phyloP scores from a whole-genome alignment of 2,888 invertebrate genomes.

The Branchipolynoe longqiensis region DNA sequence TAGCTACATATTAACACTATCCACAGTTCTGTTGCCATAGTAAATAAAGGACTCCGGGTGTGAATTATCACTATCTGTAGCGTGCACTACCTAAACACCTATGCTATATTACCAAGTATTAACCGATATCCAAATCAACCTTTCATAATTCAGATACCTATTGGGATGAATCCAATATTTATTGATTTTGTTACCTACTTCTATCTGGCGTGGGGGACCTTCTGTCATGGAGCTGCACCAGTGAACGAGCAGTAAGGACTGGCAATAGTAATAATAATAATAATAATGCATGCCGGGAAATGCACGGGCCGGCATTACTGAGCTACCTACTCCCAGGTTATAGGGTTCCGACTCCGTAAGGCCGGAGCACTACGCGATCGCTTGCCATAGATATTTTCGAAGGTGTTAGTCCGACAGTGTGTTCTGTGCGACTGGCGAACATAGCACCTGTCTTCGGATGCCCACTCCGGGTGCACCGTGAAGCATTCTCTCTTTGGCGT shows the following conservation, averaged over 20 bases:
- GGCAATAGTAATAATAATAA: constrained; percentile 7
- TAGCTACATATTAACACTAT: neutral
- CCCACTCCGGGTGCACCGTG: constrained; percentile 80
- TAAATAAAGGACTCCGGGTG: too few species aligned
- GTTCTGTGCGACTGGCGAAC: constrained; percentile 34
- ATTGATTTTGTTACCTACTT: too few species aligned
- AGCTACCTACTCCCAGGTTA: constrained; percentile 73
- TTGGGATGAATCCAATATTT: too few species aligned
- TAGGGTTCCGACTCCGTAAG: constrained; percentile 76
- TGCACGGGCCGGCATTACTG: neutral
- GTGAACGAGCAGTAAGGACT: neutral
- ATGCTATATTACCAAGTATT: too few species aligned
- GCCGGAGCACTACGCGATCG: constrained; percentile 78
- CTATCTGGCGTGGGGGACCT: neutral
- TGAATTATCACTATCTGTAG: too few species aligned
- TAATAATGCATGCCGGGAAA: too few species aligned
- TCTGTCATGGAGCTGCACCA: neutral
- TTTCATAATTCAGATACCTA: too few species aligned
- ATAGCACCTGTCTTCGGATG: constrained; percentile 72
- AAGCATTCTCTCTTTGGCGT: constrained; percentile 73
- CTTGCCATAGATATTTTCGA: constrained; percentile 68
- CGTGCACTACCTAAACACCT: too few species aligned
- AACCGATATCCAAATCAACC: too few species aligned
- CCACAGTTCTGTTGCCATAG: too few species aligned
- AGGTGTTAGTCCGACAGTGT: constrained; percentile 67